A percentile compares a stretch with the other conserved stretches of the same genome.
Evolutionary conservation across 1,140 invertebrate genomes (phyloP).

Genomic region (Drosophila rhopaloa): DNA sequence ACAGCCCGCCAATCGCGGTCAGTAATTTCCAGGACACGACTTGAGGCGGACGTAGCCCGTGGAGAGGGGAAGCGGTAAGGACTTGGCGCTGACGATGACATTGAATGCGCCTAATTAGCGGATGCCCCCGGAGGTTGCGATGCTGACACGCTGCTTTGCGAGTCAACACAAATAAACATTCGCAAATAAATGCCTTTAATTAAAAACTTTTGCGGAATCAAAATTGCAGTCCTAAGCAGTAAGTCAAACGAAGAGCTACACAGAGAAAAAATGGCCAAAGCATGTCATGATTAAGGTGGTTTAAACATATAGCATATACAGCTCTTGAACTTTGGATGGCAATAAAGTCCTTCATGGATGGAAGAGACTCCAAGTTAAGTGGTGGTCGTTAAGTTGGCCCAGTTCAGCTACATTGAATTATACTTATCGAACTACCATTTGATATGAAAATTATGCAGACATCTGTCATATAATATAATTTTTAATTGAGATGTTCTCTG

Average conservation of each 20-base stretch:
- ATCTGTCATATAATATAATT: too few species aligned
- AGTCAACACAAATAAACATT: conserved; percentile 31
- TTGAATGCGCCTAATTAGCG: conserved; percentile 66
- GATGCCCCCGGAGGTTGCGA: conserved; percentile 5
- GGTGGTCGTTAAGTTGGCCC: too few species aligned
- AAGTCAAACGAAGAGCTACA: conserved; percentile 19
- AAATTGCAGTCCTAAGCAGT: conserved; percentile 37
- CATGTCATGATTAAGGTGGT: too few species aligned
- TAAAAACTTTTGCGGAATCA: conserved; percentile 37
- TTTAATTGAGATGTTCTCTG: too few species aligned
- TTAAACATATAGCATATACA: too few species aligned
- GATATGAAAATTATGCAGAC: too few species aligned
- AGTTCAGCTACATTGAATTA: too few species aligned
- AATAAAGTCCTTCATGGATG: too few species aligned
- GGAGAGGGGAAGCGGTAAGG: conserved; percentile 1
- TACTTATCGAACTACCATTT: too few species aligned
- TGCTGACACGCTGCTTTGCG: conserved; percentile 17
- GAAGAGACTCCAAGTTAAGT: too few species aligned
- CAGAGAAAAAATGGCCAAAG: too few species aligned
- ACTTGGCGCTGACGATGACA: conserved; percentile 40
- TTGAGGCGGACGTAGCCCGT: not conserved
- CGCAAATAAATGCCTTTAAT: conserved; percentile 47
- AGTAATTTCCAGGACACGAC: conserved; percentile 48
- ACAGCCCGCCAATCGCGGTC: conserved; percentile 38
- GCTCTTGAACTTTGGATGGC: too few species aligned